A percentile compares a stretch with the other conserved stretches of the same genome.
phyloP scores from a whole-genome alignment of 2,113 vertebrate genomes.

The Natator depressus region DNA sequence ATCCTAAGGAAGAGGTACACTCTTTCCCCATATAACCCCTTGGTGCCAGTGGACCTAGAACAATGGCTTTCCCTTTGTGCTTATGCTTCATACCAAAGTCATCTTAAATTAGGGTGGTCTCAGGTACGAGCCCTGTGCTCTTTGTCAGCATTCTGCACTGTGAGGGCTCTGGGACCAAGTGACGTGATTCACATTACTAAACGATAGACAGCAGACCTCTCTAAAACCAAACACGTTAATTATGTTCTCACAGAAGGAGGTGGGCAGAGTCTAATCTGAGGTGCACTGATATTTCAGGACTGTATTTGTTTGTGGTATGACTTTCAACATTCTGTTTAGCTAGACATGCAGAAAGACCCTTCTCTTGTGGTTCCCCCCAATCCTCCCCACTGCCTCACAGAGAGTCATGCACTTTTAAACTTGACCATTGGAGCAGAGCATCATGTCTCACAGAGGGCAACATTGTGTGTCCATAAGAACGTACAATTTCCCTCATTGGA shows the following conservation, averaged over 20 bases:
- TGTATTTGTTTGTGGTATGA: not conserved
- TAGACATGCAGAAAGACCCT: not conserved
- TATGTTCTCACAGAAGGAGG: not conserved
- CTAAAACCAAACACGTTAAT: not conserved
- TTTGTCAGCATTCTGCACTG: accelerated
- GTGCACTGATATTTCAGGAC: not conserved
- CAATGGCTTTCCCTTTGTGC: accelerated
- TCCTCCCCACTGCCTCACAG: too few species aligned
- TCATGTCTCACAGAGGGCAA: not conserved
- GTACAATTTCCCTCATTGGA: not conserved
- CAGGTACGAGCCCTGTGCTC: accelerated
- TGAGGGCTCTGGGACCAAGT: not conserved
- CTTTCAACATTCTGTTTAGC: not conserved
- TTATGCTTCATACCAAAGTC: not conserved
- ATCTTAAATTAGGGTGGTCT: not conserved
- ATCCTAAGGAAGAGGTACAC: not conserved
- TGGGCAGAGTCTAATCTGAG: not conserved
- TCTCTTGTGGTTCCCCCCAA: not conserved
- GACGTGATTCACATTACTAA: not conserved
- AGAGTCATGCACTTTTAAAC: not conserved
- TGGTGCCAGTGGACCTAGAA: not conserved
- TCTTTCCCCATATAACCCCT: not conserved
- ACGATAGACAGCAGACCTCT: not conserved
- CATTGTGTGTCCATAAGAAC: not conserved
- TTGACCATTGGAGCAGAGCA: not conserved